Percentiles rank a stretch among this genome's conserved stretches.
These are phyloP conservation scores for Grammomys dolichurus DNA, from an alignment of 2,113 vertebrate species.

Conservation along the genomic window DNA sequence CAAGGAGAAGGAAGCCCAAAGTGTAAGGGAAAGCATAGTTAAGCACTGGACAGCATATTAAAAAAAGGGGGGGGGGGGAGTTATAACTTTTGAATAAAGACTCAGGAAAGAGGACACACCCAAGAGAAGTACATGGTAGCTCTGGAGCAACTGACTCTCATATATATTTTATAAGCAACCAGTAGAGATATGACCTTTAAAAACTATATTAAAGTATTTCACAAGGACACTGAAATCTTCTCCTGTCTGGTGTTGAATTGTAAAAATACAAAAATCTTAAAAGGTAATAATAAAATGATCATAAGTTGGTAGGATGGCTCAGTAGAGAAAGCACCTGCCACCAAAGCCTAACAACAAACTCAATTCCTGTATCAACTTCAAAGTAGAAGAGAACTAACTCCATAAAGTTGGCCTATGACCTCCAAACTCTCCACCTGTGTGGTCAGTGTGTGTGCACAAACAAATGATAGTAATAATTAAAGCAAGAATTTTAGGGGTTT, in stretches of 20 bases:
- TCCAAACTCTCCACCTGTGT: background rate
- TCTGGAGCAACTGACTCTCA: background rate
- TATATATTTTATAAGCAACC: conserved; percentile 19
- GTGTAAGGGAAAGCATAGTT: background rate
- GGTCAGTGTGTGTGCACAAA: background rate
- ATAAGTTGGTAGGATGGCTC: background rate
- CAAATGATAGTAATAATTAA: background rate
- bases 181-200: background rate
- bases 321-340: background rate
- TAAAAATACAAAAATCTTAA: conserved; percentile 8
- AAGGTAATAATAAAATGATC: background rate
- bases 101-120: background rate
- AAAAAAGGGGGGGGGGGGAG: background rate
- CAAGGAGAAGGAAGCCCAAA: background rate
- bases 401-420: background rate
- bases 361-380: background rate
- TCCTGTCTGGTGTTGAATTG: background rate
- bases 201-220: conserved; percentile 39
- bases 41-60: background rate
- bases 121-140: background rate
- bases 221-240: background rate
- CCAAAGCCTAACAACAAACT: background rate
- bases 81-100: background rate
- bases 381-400: background rate
- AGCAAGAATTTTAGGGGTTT: background rate